These are phyloP conservation scores for Drosophila seguyi DNA, from an alignment of 1,140 invertebrate species.

Conservation along the genomic window DNA sequence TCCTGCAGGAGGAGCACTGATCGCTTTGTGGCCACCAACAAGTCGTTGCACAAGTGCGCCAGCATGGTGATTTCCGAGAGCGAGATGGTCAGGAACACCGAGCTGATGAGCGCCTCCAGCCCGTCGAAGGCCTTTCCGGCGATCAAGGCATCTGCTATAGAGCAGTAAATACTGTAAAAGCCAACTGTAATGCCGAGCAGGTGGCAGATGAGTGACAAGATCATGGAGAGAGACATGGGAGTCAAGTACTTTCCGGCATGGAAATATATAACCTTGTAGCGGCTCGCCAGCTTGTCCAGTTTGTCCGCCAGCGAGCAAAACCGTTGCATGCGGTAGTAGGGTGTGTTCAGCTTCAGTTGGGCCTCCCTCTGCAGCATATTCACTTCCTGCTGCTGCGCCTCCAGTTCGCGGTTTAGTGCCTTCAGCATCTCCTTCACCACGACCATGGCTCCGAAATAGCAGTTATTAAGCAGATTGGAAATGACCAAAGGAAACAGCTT, in stretches of 20 bases:
- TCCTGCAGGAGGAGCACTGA: slow-evolving; percentile 62
- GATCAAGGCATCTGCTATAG: slow-evolving; percentile 67
- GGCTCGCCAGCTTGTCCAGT: slow-evolving; percentile 52
- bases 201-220: slow-evolving; percentile 73
- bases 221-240: slow-evolving; percentile 59
- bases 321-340: slow-evolving; percentile 70
- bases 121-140: slow-evolving; percentile 62
- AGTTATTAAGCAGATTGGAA: slow-evolving; percentile 72
- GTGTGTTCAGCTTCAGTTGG: slow-evolving; percentile 39
- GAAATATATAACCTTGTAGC: slow-evolving; percentile 55
- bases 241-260: slow-evolving; percentile 55
- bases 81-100: slow-evolving; percentile 70
- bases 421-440: slow-evolving; percentile 53
- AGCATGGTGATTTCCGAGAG: slow-evolving; percentile 64
- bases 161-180: slow-evolving; percentile 64
- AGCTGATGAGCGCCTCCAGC: slow-evolving; percentile 66
- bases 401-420: slow-evolving; percentile 51
- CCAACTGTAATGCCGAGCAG: slow-evolving; percentile 75
- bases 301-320: slow-evolving; percentile 71
- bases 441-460: slow-evolving; percentile 69
- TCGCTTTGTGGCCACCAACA: slow-evolving; percentile 36
- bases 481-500: slow-evolving; percentile 68
- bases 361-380: slow-evolving; percentile 55
- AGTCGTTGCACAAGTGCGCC: slow-evolving; percentile 51
- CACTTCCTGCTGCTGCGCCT: slow-evolving; percentile 50